A percentile compares a stretch with the other conserved stretches of the same genome.
These are phyloP conservation scores for Cheirogaleus major DNA, from an alignment of 2,797 vertebrate species.

Conservation along the genomic window DNA sequence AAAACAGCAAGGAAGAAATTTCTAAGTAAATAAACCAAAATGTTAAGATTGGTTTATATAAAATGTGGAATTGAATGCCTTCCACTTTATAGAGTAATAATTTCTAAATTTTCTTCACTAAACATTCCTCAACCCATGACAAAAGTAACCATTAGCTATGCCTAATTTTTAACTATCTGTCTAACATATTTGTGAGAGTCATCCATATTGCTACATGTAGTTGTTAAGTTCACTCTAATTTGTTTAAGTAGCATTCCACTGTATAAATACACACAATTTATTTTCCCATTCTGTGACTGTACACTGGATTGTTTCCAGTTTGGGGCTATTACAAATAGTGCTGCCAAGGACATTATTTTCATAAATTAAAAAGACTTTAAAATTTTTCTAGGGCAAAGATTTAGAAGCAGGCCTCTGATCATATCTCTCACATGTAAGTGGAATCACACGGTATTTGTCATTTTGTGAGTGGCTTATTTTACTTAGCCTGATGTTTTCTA, in stretches of 20 bases:
- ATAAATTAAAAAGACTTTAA: not conserved
- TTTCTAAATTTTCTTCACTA: slow-evolving; percentile 22
- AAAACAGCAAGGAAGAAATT: not conserved
- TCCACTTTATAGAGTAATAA: not conserved
- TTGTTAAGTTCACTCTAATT: not conserved
- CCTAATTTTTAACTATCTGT: not conserved
- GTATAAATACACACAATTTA: not conserved
- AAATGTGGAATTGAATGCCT: not conserved
- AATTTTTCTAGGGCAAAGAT: not conserved
- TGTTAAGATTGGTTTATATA: not conserved
- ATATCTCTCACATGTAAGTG: not conserved
- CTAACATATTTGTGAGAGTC: not conserved
- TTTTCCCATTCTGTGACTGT: not conserved
- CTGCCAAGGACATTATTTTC: not conserved
- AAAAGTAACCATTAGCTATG: not conserved
- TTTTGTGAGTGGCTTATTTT: not conserved
- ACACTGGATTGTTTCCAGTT: not conserved
- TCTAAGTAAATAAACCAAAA: not conserved
- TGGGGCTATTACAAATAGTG: not conserved
- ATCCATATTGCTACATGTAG: not conserved
- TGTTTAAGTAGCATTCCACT: not conserved
- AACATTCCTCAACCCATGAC: not conserved
- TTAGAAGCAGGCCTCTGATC: not conserved
- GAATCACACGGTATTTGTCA: not conserved
- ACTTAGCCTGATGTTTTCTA: not conserved